These are phyloP conservation scores for Botia almorhae DNA, from an alignment of 2,797 vertebrate genomes.

Conservation along the genomic window DNA sequence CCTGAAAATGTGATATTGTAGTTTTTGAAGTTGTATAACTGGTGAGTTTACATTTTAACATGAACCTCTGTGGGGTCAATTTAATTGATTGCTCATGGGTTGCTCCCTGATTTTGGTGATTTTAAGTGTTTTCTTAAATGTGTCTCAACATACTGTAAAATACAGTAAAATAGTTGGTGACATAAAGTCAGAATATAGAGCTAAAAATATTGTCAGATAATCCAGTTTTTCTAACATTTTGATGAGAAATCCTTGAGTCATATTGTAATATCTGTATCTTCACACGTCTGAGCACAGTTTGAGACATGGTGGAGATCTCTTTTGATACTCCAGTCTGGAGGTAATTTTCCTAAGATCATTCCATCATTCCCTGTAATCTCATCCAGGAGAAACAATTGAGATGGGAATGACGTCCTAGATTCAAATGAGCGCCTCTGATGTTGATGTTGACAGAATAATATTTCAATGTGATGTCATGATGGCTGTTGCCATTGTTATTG, in stretches of 20 bases:
- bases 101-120: neutral
- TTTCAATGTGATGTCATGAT: neutral
- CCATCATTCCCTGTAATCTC: no score
- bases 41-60: no score
- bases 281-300: neutral
- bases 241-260: no score
- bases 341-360: no score
- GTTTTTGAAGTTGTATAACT: neutral
- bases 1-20: neutral
- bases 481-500: neutral
- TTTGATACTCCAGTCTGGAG: no score
- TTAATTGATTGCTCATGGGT: neutral
- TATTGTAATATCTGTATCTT: no score
- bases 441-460: neutral
- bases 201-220: no score
- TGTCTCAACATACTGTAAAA: neutral
- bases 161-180: neutral
- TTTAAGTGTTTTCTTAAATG: neutral
- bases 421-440: no score
- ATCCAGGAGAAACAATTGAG: neutral
- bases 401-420: neutral
- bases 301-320: neutral
- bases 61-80: no score
- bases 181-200: neutral
- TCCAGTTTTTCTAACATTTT: no score